Conservation (phyloP, 2,888 invertebrate genomes). For the Pseudolycoriella hygida region DNA sequence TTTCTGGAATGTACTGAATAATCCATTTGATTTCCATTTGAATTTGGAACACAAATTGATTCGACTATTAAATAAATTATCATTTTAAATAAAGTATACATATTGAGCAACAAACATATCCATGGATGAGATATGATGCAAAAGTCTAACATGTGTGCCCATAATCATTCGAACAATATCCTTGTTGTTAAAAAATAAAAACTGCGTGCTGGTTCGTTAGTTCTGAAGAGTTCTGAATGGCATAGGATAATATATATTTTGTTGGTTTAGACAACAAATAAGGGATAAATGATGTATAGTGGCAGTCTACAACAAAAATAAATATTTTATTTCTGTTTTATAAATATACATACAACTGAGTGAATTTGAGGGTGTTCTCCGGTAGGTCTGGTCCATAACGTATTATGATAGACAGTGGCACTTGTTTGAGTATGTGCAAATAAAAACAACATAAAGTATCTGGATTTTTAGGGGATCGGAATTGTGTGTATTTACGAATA, state of each 20-base stretch:
- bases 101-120: too few species aligned
- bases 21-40: too few species aligned
- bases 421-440: slow-evolving; percentile 1
- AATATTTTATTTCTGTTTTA: background rate
- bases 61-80: too few species aligned
- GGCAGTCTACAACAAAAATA: background rate
- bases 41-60: too few species aligned
- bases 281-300: background rate
- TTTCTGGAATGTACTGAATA: too few species aligned
- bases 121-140: too few species aligned
- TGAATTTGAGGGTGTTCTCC: background rate
- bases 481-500: too few species aligned
- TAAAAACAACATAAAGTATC: background rate
- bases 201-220: slow-evolving; percentile 1
- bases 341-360: background rate
- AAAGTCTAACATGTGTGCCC: too few species aligned
- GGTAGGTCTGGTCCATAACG: too few species aligned
- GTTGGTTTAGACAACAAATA: slow-evolving; percentile 1
- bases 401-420: background rate
- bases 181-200: background rate
- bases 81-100: too few species aligned
- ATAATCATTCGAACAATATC: too few species aligned
- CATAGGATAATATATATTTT: background rate
- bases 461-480: background rate
- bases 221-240: background rate